Conservation (phyloP, 2,113 vertebrate genomes). For the Corvus moneduloides region DNA sequence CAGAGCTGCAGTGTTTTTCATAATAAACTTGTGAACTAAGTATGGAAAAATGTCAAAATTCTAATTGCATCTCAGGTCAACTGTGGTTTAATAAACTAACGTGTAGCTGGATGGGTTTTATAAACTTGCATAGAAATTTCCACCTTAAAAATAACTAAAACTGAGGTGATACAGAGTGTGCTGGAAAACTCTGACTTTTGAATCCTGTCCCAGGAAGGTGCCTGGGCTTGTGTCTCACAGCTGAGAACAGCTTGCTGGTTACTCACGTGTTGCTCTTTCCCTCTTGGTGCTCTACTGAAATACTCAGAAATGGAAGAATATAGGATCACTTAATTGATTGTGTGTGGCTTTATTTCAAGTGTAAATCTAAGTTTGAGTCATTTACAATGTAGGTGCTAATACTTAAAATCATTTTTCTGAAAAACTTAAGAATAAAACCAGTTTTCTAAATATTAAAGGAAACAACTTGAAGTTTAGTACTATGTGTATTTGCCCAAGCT, state of each 20-base stretch:
- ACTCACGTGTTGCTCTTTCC: not conserved
- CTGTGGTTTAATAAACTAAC: slow-evolving; percentile 67
- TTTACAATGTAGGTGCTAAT: slow-evolving; percentile 46
- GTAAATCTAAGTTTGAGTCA: not conserved
- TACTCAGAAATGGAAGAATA: not conserved
- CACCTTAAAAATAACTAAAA: slow-evolving; percentile 22
- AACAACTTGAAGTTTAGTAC: not conserved
- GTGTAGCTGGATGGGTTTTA: slow-evolving; percentile 59
- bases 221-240: not conserved
- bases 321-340: not conserved
- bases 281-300: slow-evolving; percentile 17
- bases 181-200: not conserved
- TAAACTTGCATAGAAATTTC: slow-evolving; percentile 46
- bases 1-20: slow-evolving; percentile 81
- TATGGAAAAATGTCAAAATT: slow-evolving; percentile 76
- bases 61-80: slow-evolving; percentile 73
- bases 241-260: not conserved
- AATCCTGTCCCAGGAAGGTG: not conserved
- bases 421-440: slow-evolving; percentile 39
- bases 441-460: slow-evolving; percentile 42
- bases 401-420: not conserved
- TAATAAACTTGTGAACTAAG: slow-evolving; percentile 86
- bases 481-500: not conserved
- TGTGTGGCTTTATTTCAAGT: not conserved
- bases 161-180: not conserved